Evolutionary conservation across 2,797 vertebrate genomes (phyloP).

Genomic region (Anas bahamensis): DNA sequence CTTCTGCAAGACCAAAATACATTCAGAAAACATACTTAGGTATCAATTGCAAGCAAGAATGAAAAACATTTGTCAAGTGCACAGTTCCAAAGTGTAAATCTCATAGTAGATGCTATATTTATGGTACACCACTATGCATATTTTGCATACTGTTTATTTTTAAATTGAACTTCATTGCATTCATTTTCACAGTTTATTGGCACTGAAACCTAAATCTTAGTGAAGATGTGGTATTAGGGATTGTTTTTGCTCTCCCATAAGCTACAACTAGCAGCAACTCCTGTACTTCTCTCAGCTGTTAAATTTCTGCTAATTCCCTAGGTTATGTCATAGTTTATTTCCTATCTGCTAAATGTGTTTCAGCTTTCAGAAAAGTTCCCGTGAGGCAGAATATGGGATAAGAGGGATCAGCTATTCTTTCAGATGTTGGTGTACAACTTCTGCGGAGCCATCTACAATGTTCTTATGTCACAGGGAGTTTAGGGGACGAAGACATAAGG

Average conservation of each 20-base stretch:
- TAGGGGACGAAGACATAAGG: background rate
- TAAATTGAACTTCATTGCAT: background rate
- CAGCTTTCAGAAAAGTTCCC: background rate
- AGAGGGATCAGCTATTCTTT: background rate
- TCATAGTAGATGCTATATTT: background rate
- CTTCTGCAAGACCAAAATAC: constrained; percentile 51
- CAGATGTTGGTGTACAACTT: background rate
- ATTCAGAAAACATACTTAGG: constrained; percentile 3
- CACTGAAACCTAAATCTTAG: background rate
- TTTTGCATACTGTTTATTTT: constrained; percentile 30
- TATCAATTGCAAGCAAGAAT: constrained; percentile 25
- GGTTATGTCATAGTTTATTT: constrained; percentile 13
- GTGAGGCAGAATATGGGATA: background rate
- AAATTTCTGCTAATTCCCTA: background rate
- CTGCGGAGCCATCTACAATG: background rate
- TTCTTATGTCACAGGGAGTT: background rate
- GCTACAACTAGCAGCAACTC: background rate
- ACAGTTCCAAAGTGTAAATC: background rate
- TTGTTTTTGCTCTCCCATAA: background rate
- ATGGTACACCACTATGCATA: background rate
- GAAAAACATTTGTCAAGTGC: background rate
- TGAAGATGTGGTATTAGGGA: background rate
- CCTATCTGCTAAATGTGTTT: background rate
- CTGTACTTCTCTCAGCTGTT: background rate
- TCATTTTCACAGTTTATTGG: constrained; percentile 24